Evolutionary conservation across 2,113 vertebrate genomes (phyloP), one percentile per base, ranked within the genome.

Genomic region (Myotis yumanensis): DNA sequence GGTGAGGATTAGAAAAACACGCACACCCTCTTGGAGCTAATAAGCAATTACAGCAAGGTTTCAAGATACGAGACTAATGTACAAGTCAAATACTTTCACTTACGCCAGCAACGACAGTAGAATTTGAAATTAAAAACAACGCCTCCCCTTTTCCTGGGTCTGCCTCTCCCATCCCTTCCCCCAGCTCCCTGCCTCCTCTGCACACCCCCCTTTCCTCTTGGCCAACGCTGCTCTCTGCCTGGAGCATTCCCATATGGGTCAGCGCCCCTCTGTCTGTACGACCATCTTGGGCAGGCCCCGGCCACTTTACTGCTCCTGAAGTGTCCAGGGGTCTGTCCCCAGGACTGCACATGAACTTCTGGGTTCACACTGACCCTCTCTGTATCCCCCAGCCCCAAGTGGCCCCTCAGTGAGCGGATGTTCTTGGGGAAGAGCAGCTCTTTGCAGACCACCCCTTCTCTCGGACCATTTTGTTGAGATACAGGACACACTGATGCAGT

Each of bases 111-210:
- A 57, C 1, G 22, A 57, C 20, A 57, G 22, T 57, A 57, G 54
- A 57, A 57, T 57, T 57, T 57, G 20, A 57, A 57, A 57, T 57
- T 23, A 57, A 57, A 23, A 57, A 9, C 54, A 23, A 72, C 11
- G 5, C 37, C 37, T 11, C 37, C 22, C 17, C 69, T 20, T 72
- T 40, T 40, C 69, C 69, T 72, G 69, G 1, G 10, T 7, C 35
- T 4, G 6, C 76, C 25, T 6, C 30, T 9, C 20, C 1, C 10
- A 5, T 10, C 15, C 16, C 2, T 16, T 12, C n/a, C 3, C 32
- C 59, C 10, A 40, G n/a, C 87, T 48, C 28, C 16, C 35, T 66
- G 28, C 7, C 0, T 40, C 2, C 11, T 75, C 59, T 35, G 23
- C 11, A 35, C 18, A 7, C 46, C 68, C 32, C 66, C 11, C n/a